Evolutionary conservation across 1,140 invertebrate genomes (phyloP), one percentile per base, ranked within the genome.

Genomic region (Aphidius ervi): DNA sequence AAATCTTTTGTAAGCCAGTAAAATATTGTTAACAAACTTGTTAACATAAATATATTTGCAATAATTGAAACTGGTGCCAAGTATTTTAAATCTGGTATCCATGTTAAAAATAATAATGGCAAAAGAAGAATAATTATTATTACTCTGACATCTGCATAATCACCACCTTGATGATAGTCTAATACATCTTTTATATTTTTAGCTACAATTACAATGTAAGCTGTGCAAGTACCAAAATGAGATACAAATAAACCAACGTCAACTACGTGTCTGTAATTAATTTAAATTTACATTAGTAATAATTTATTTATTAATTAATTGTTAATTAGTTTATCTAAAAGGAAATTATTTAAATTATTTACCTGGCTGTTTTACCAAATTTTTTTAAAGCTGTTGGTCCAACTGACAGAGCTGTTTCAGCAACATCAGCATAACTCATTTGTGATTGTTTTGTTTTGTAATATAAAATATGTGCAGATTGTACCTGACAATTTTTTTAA

Each of bases 181-280:
- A 31, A 31, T 31, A 31, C 79, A 72, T 89, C 84, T 60, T 85
- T 70, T 61, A 92, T 87, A 66, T 91, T 91, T 58, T 82, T 83
- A 0, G 88, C 89, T 45, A 91, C 85, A 63, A 93, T 89, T 0
- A 92, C 89, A 1, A 88, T 85, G 67, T 93, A 93, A 3, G 90
- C 90, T 50, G 89, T 91, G 82, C 90, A 91, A n/a, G 91, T 92
- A 23, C 88, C 87, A 67, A 88, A 92, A 72, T 93, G 92, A 2
- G 90, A 91, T n/a, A 86, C 69, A 64, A 93, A 92, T n/a, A 80
- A 65, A 68, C 75, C 74, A 56, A 76, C 67, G 64, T 78, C 72
- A 43, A 81, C 77, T 3, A 31, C 23, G 4, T 31, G 1, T 31
- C 23, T 31, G 23, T 31, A 31, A 31, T 31, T 31, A 31, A 0